These are phyloP conservation scores for Takifugu bimaculatus DNA, from an alignment of 2,113 vertebrate species.

Conservation along the genomic window DNA sequence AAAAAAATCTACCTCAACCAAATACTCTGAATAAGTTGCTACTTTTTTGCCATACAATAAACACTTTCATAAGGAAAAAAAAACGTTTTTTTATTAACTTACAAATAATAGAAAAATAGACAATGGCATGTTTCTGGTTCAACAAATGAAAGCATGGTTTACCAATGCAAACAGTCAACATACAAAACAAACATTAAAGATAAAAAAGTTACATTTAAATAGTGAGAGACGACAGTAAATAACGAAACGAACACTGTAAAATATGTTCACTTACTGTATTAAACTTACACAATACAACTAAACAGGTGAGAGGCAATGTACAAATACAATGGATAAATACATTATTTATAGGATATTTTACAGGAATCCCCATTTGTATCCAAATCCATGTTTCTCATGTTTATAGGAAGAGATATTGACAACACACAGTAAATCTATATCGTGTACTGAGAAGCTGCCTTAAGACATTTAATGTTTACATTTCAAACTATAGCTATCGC, in stretches of 20 bases:
- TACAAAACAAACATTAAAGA: slow-evolving; percentile 57
- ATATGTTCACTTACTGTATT: slow-evolving; percentile 84
- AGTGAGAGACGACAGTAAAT: slow-evolving; percentile 84
- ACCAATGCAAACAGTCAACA: slow-evolving; percentile 76
- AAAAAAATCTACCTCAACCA: slow-evolving; percentile 90
- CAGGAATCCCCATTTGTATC: slow-evolving; percentile 80
- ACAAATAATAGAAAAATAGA: slow-evolving; percentile 99
- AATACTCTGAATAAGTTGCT: slow-evolving; percentile 97
- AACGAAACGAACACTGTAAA: slow-evolving; percentile 82
- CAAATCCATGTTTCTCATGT: slow-evolving; percentile 69
- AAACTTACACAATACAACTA: slow-evolving; percentile 93
- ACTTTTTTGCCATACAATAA: slow-evolving; percentile 92
- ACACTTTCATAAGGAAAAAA: slow-evolving; percentile 71
- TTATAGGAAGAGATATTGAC: slow-evolving; percentile 87
- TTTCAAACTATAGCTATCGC: slow-evolving; percentile 90
- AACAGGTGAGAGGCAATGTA: slow-evolving; percentile 84
- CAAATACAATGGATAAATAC: slow-evolving; percentile 98
- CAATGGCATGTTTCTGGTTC: slow-evolving; percentile 84
- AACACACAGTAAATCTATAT: slow-evolving; percentile 83
- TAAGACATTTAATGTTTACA: slow-evolving; percentile 96
- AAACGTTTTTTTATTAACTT: slow-evolving; percentile 83
- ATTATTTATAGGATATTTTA: slow-evolving; percentile 99
- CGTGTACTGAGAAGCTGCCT: slow-evolving; percentile 85
- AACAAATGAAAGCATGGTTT: slow-evolving; percentile 86
- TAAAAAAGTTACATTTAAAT: slow-evolving; percentile 90